Evolutionary conservation across 2,888 invertebrate genomes (phyloP), one percentile per base, ranked within the genome.

Genomic region (Scaptomyza flava): DNA sequence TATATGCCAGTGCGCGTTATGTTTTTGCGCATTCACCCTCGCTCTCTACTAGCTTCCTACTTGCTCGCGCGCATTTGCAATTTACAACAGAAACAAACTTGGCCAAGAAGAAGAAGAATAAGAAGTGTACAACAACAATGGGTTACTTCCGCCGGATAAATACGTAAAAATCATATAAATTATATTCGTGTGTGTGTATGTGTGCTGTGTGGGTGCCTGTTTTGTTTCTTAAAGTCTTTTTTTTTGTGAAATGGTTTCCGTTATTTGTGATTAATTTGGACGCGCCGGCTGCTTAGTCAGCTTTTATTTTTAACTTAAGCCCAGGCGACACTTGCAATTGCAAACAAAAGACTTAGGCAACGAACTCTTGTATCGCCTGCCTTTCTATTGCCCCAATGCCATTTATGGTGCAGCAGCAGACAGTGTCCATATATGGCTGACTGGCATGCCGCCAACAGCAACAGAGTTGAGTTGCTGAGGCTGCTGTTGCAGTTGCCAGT

Each of bases 131-230:
- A 63, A 30, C 69, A 67, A 69, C 81, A 72, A 79, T 79, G 76
- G 76, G 70, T 85, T 81, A 90, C 86, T 89, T 89, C 90, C 89
- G 89, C 81, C 90, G 89, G 89, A 89, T 90, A 89, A 81, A 71
- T 79, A 84, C 69, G 87, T 72, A 66, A 73, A 88, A 84, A 36
- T 87, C 85, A 84, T 87, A 84, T 74, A 79, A 80, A 84, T 81
- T 79, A 59, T 62, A 77, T 52, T 71, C 62, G 64, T 63, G 36
- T 64, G 43, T 30, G 31, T 31, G 34, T 31, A 23, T 33, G 27
- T 27, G 31, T 31, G 20, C 46, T 60, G 27, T 27, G 27, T 27
- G 4, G 27, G 27, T 23, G 51, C n/a, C 7, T 38, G 36, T n/a
- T 27, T 5, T 31, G 38, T 43, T 23, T 48, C 38, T 41, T 46